Conservation (phyloP, 2,797 vertebrate genomes). For the Cichlasoma orientale region DNA sequence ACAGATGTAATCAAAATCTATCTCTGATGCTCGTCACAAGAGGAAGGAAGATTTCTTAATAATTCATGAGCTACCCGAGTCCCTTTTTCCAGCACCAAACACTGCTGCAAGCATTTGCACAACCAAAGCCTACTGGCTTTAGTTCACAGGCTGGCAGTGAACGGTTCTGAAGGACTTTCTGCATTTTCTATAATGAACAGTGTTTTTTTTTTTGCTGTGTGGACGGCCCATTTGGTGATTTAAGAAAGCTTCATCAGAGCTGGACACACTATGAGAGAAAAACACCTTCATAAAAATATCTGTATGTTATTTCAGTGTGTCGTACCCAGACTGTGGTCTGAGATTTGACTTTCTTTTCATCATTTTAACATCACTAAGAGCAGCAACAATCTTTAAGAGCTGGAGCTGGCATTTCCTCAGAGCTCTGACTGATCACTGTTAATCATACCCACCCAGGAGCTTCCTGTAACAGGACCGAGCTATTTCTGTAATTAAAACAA, state of each 20-base stretch:
- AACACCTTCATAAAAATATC: not conserved
- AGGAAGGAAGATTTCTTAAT: not conserved
- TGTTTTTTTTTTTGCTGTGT: not conserved
- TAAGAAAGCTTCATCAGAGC: not conserved
- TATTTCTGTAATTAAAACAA: no score
- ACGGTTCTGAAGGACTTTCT: conserved; percentile 7
- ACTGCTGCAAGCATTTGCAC: not conserved
- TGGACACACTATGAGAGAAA: not conserved
- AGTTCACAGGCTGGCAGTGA: not conserved
- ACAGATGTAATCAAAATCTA: conserved; percentile 54
- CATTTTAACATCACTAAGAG: no score
- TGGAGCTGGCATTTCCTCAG: no score
- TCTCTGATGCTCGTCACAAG: conserved; percentile 1
- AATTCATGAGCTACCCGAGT: conserved; percentile 60
- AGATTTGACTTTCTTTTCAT: no score
- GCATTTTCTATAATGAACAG: not conserved
- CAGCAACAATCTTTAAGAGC: no score
- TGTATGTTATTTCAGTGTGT: no score
- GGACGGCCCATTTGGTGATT: not conserved
- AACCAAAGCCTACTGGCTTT: not conserved
- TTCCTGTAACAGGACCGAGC: no score
- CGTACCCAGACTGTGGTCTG: no score
- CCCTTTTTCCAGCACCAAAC: conserved; percentile 9
- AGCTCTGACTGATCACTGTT: no score
- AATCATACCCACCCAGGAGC: no score